Base-by-base conservation (phyloP, 1,140 invertebrate species). In the Formica exsecta region DNA sequence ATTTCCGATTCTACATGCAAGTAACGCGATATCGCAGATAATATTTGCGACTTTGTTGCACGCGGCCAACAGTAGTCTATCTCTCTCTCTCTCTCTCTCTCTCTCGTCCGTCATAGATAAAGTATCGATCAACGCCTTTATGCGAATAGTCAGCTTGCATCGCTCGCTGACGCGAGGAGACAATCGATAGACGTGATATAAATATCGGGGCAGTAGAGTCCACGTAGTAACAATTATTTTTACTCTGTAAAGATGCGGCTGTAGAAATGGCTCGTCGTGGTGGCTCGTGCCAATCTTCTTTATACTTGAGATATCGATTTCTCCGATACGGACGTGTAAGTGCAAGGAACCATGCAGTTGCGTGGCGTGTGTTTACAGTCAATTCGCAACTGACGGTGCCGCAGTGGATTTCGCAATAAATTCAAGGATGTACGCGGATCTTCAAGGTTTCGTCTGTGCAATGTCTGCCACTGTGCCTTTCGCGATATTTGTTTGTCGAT, bases 401-500 rank as follows among this genome's bases (percentile, higher is more conserved):
- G 59, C 71, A 44, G 44, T 25, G 64, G 44, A 73, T 91, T 90
- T 91, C 86, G 91, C 91, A 90, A 90, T 75, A 54, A 79, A 90
- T 86, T 87, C 89, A 89, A 91, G 90, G 89, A 87, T 80, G 83
- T 48, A 3, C 2, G 9, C 84, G 66, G 19, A 61, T 70, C 77
- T 68, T 91, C 90, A 90, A 91, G 89, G 89, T 41, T 90, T 54
- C 76, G 85, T 59, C 75, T 48, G 68, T 75, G 29, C 13, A 29
- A 62, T 11, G 68, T 57, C 66, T 64, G 51, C 38, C 48, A 70
- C 36, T 9, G 25, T 16, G 54, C 4, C 4, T 74, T 32, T 16
- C 32, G 32, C n/a, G 48, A 51, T 51, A 51, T 51, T 51, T 51
- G 44, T 11, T 16, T 44, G 71, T 64, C 74, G 19, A 11, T 13